Evolutionary conservation across 92 coral and sea anemone species (phyloP).

Genomic region (Umimayanthus chanpuru): DNA sequence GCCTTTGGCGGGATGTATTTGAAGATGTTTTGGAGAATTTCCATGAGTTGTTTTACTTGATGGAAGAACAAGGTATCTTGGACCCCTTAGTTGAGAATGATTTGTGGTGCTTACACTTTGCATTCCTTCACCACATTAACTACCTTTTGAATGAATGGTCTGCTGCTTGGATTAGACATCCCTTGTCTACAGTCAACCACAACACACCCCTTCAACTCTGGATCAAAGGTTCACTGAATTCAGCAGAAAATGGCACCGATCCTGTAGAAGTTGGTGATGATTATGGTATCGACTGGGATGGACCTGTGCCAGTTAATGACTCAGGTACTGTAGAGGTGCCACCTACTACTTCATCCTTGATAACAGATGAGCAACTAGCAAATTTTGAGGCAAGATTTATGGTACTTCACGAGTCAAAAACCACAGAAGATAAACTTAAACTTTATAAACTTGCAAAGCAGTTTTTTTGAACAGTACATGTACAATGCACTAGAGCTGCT

Average conservation of each 20-base stretch:
- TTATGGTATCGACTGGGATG: slow-evolving; percentile 59
- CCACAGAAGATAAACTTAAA: slow-evolving; percentile 59
- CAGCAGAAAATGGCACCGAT: slow-evolving; percentile 55
- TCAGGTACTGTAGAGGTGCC: slow-evolving; percentile 53
- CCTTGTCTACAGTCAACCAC: slow-evolving; percentile 15
- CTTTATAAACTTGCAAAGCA: slow-evolving; percentile 56
- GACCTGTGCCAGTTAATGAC: slow-evolving; percentile 58
- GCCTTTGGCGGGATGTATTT: slow-evolving; percentile 59
- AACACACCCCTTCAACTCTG: slow-evolving; percentile 1
- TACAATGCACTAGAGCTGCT: slow-evolving; percentile 32
- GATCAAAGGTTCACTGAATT: slow-evolving; percentile 49
- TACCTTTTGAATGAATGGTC: slow-evolving; percentile 54
- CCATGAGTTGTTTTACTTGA: slow-evolving; percentile 49
- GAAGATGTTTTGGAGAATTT: slow-evolving; percentile 53
- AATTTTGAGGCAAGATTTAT: slow-evolving; percentile 45
- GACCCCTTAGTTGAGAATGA: slow-evolving; percentile 54
- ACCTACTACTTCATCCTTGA: slow-evolving; percentile 36
- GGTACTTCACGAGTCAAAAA: slow-evolving; percentile 41
- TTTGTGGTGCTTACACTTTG: slow-evolving; percentile 56
- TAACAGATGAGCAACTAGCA: slow-evolving; percentile 48
- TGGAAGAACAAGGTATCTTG: slow-evolving; percentile 57
- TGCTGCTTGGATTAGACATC: slow-evolving; percentile 46
- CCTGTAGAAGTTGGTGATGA: slow-evolving; percentile 50
- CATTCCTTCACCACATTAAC: slow-evolving; percentile 55
- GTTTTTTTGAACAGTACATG: slow-evolving; percentile 48